Evolutionary conservation across 2,797 vertebrate species (phyloP), one percentile per base, ranked within the genome.

Genomic region (Falco novaeseelandiae): DNA sequence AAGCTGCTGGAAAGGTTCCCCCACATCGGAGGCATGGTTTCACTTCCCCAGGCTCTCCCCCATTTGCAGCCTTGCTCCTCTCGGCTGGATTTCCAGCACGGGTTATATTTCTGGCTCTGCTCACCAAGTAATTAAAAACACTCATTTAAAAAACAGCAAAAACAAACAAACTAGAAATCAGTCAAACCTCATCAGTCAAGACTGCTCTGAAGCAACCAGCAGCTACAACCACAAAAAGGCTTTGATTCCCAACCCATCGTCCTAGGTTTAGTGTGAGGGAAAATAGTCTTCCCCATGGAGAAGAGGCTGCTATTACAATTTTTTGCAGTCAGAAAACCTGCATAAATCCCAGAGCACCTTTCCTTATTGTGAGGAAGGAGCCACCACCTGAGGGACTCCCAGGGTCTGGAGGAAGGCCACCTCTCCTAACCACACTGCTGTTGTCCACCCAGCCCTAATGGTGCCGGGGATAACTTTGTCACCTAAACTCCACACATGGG

Each of bases 41-140:
- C 5, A 36, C 11, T 57, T 78, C 54, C 17, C n/a, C 5, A 1
- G 55, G 27, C 11, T 71, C 52, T 74, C 32, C 5, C 4, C 22
- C 25, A 6, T 40, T 63, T 61, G 16, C 44, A 81, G 36, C 57
- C 58, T 58, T 34, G 3, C 46, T 92, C 57, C n/a, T 67, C 32
- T 65, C 2, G 0, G 36, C 36, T 61, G 44, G 18, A 38, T 94
- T 91, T 93, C 57, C 69, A 77, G 36, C 57, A 63, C 0, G 8
- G 76, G 51, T 71, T 88, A 14, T 26, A 32, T 69, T 86, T 77
- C 66, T 91, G 69, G 15, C 72, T 91, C 32, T 78, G 36, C 34
- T 76, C 58, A 59, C 46, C 2, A 14, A 81, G 42, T 90, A 93
- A 95, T 96, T 95, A 93, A 93, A 96, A 95, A 42, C 82, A 95